phyloP scores from a whole-genome alignment of 1,140 invertebrate genomes.

The Tachypleus tridentatus region DNA sequence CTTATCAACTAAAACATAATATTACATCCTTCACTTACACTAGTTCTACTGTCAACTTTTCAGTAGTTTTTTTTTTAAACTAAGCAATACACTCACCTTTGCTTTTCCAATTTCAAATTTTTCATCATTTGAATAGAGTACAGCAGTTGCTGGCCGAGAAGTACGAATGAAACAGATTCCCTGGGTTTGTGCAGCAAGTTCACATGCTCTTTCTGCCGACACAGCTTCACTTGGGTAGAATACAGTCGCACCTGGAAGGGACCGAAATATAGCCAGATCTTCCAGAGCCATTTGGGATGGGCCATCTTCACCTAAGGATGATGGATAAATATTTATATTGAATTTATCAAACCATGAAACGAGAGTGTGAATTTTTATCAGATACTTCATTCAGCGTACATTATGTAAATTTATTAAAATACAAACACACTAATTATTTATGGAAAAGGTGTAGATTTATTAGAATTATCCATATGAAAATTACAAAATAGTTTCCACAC shows the following conservation, averaged over 20 bases:
- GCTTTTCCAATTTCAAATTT: slow-evolving; percentile 53
- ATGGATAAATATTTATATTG: not conserved
- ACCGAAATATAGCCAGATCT: slow-evolving; percentile 90
- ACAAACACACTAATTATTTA: too few species aligned
- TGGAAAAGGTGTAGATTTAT: too few species aligned
- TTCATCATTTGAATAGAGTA: slow-evolving; percentile 81
- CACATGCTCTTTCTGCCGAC: slow-evolving; percentile 79
- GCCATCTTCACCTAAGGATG: slow-evolving; percentile 74
- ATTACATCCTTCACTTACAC: too few species aligned
- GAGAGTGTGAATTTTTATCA: too few species aligned
- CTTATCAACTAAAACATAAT: too few species aligned
- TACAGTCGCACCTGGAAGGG: slow-evolving; percentile 80
- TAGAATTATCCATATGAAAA: too few species aligned
- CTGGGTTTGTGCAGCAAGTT: slow-evolving; percentile 88
- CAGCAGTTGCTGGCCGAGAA: slow-evolving; percentile 74
- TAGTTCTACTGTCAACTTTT: too few species aligned
- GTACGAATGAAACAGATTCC: slow-evolving; percentile 95
- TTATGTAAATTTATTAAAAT: too few species aligned
- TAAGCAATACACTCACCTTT: slow-evolving; percentile 33
- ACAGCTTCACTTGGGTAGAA: slow-evolving; percentile 98
- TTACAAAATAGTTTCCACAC: too few species aligned
- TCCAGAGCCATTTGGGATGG: slow-evolving; percentile 99
- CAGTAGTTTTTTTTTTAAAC: not conserved
- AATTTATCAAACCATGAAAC: too few species aligned
- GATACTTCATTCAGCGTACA: too few species aligned